These are phyloP conservation scores for Peucedramus taeniatus DNA, from an alignment of 2,113 vertebrate genomes.

Conservation along the genomic window DNA sequence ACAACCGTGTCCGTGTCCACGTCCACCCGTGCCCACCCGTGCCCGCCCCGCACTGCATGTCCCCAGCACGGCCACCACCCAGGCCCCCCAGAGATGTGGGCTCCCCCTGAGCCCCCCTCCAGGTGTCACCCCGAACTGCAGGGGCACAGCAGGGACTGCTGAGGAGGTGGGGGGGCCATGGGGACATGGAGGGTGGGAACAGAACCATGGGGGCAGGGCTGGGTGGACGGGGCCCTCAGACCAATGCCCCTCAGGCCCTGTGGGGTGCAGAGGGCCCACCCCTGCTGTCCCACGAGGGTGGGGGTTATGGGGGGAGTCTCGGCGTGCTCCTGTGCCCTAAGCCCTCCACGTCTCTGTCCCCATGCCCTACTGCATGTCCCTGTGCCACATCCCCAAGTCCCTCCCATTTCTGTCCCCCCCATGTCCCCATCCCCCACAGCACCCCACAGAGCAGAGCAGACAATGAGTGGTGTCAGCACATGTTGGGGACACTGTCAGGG, in stretches of 20 bases:
- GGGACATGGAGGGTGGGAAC: background rate
- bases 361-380: accelerated
- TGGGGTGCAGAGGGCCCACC: accelerated
- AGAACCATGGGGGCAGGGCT: background rate
- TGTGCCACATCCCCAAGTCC: background rate
- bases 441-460: background rate
- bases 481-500: background rate
- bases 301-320: background rate
- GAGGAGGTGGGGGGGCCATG: background rate
- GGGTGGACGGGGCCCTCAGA: background rate
- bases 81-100: background rate
- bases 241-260: background rate
- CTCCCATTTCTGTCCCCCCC: background rate
- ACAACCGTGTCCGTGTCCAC: background rate
- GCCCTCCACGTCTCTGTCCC: background rate
- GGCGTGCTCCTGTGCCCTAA: background rate
- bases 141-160: background rate
- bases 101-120: accelerated
- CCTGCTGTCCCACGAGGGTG: background rate
- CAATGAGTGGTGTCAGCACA: background rate
- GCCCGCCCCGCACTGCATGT: too few species aligned
- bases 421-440: background rate
- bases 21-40: background rate
- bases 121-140: background rate
- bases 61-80: background rate